These are phyloP conservation scores for Anseranas semipalmata DNA, from an alignment of 2,113 vertebrate genomes.

Conservation along the genomic window DNA sequence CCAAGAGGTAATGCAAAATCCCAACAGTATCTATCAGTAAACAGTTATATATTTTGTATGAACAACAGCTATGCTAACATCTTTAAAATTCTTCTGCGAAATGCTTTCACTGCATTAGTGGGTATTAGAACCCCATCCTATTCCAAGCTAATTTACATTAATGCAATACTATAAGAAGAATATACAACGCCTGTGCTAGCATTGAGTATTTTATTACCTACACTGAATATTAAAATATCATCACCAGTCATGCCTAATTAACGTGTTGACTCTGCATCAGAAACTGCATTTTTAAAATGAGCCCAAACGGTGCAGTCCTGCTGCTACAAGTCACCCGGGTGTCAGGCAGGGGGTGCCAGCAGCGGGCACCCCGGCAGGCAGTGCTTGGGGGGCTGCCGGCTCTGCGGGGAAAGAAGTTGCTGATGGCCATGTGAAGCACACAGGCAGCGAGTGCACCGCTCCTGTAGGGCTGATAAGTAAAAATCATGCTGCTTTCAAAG, in stretches of 20 bases:
- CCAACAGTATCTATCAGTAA: background rate
- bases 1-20: background rate
- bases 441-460: rapidly evolving
- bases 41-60: background rate
- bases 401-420: background rate
- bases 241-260: background rate
- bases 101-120: background rate
- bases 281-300: background rate
- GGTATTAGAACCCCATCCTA: background rate
- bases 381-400: rapidly evolving
- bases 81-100: background rate
- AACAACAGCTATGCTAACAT: background rate
- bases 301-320: rapidly evolving
- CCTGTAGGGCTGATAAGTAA: background rate
- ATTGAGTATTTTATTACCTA: background rate
- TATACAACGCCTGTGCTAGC: background rate
- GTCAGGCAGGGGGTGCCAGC: no score
- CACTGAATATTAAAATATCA: background rate
- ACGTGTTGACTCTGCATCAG: background rate
- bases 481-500: background rate
- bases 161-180: background rate
- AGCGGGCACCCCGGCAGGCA: rapidly evolving
- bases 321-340: rapidly evolving
- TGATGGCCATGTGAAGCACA: rapidly evolving
- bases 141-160: background rate